Conservation (phyloP, 1,140 invertebrate genomes). For the Daktulosphaira vitifoliae region DNA sequence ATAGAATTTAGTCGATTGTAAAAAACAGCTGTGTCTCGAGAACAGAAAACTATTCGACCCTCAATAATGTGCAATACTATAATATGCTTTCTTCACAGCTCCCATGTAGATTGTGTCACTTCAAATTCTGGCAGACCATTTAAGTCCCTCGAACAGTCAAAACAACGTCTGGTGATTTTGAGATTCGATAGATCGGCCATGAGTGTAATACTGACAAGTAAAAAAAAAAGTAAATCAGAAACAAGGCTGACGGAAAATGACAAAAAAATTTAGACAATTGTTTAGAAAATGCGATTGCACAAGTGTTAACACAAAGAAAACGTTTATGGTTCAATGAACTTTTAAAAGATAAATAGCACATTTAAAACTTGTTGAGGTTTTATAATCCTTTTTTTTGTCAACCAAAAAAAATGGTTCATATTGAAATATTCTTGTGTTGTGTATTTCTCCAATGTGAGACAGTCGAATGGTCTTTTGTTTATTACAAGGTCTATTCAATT, state of each 20-base stretch:
- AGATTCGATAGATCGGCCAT: constrained; percentile 16
- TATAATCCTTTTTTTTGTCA: too few relatives aligned
- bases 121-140: constrained; percentile 11
- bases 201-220: too few relatives aligned
- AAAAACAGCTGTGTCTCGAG: constrained; percentile 19
- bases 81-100: neutral
- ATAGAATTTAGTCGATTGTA: constrained; percentile 21
- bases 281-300: neutral
- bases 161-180: constrained; percentile 20
- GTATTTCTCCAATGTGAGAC: too few relatives aligned
- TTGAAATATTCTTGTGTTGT: too few relatives aligned
- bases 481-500: too few relatives aligned
- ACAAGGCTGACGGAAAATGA: neutral
- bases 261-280: neutral
- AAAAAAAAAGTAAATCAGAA: too few relatives aligned
- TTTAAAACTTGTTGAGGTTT: too few relatives aligned
- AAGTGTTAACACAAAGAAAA: constrained; percentile 15
- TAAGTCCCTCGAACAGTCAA: constrained; percentile 10
- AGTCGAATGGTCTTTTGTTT: too few relatives aligned
- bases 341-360: too few relatives aligned
- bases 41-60: constrained; percentile 15
- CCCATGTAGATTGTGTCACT: constrained; percentile 23
- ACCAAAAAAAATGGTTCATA: too few relatives aligned
- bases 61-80: constrained; percentile 12
- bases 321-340: too few relatives aligned